These are phyloP conservation scores for Scopus umbretta DNA, from an alignment of 2,113 vertebrate genomes.

Conservation along the genomic window DNA sequence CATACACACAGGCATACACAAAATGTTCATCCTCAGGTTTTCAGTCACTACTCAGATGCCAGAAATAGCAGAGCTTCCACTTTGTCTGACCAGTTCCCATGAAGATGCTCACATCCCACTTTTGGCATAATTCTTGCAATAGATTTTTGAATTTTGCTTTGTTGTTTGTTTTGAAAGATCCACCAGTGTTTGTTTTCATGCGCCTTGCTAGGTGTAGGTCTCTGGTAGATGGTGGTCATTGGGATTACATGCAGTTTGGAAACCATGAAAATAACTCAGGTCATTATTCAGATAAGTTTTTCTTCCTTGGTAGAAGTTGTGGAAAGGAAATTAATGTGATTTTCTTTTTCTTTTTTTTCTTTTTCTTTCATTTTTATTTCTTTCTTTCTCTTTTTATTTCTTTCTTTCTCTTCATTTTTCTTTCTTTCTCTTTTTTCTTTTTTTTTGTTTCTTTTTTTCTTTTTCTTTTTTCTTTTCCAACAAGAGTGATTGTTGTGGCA, in stretches of 20 bases:
- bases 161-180: not conserved
- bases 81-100: not conserved
- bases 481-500: not conserved
- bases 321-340: not conserved
- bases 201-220: not conserved
- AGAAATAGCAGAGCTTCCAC: slow-evolving; percentile 3
- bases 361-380: too few relatives aligned
- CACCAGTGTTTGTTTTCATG: not conserved
- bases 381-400: too few relatives aligned
- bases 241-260: not conserved
- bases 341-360: too few relatives aligned
- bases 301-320: not conserved
- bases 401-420: too few relatives aligned
- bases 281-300: slow-evolving; percentile 17
- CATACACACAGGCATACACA: not conserved
- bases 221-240: not conserved
- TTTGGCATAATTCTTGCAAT: not conserved
- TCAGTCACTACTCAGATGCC: not conserved
- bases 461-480: not conserved
- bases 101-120: not conserved
- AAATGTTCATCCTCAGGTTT: not conserved
- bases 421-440: too few relatives aligned
- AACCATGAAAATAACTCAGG: slow-evolving; percentile 29
- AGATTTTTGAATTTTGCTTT: not conserved
- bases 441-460: too few relatives aligned